phyloP scores from a whole-genome alignment of 1,140 invertebrate species.

The Papilio xuthus region DNA sequence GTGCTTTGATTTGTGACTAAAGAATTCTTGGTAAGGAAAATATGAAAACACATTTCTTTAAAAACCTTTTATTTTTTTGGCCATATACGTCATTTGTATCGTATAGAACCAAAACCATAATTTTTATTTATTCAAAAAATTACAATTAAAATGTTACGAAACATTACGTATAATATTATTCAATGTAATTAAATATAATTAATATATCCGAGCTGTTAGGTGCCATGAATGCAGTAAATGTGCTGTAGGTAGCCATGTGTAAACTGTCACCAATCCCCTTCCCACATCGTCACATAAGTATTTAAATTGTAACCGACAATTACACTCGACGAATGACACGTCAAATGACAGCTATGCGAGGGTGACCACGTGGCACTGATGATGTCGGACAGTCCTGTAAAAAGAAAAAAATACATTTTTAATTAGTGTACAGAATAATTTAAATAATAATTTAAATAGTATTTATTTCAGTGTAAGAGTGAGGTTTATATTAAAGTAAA shows the following conservation, averaged over 20 bases:
- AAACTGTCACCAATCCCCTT: slow-evolving; percentile 53
- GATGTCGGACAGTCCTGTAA: not conserved
- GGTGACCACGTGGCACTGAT: not conserved
- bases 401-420: not conserved
- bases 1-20: not conserved
- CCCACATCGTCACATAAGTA: slow-evolving; percentile 24
- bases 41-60: not conserved
- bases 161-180: not conserved
- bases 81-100: no score
- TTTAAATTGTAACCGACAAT: slow-evolving; percentile 32
- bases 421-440: not conserved
- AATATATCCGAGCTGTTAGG: not conserved
- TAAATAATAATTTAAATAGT: no score
- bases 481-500: no score
- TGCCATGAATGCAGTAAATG: not conserved
- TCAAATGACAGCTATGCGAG: slow-evolving; percentile 2
- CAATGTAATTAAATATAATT: no score
- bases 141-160: no score
- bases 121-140: no score
- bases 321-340: slow-evolving; percentile 42
- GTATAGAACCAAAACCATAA: no score
- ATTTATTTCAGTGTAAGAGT: no score
- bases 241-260: slow-evolving; percentile 5
- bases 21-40: not conserved
- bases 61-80: not conserved